Base-by-base conservation (phyloP, 2,113 vertebrate species). In the Camelus dromedarius region DNA sequence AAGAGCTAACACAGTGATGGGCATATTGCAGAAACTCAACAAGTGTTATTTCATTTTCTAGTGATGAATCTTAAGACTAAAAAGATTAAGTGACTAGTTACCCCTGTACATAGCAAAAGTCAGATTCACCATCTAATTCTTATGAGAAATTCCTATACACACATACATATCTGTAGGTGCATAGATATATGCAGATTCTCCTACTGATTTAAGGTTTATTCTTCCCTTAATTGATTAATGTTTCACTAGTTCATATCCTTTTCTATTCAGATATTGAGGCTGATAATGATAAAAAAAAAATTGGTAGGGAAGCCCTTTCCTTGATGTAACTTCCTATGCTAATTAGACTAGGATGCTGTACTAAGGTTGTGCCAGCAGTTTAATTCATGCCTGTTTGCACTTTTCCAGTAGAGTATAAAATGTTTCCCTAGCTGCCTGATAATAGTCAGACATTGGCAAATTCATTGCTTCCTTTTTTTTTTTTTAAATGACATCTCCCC, bases 341-440 rank as follows among this genome's bases (percentile, higher is more conserved):
- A 92, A 97, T 98, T 98, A 94, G 7, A 97, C 69, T 89, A 85
- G 0, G 73, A 92, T 92, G 83, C 81, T 97, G 14, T 91, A 42
- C 38, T n/a, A 73, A 95, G 67, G 28, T 79, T 96, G 82, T 97
- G 92, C 95, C 96, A 98, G 97, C 96, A 97, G 50, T 98, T 98
- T 94, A 0, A 19, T 97, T 96, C 14, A 4, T 15, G 48, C 95
- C 18, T 1, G 11, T 46, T 91, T 38, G 24, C 42, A 70, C 42
- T 90, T 64, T 81, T 77, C 67, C 67, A 35, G 38, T 42, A 1
- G 50, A 18, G 7, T 75, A 16, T 62, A 30, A 54, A 84, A 26
- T 69, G 46, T 86, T 93, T 92, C 38, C 54, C 62, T 62, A 32
- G 16, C 60, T 82, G 38, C 91, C 42, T 0, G 26, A 20, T 87